Base-by-base conservation (phyloP, 2,113 vertebrate species). In the Podarcis muralis region DNA sequence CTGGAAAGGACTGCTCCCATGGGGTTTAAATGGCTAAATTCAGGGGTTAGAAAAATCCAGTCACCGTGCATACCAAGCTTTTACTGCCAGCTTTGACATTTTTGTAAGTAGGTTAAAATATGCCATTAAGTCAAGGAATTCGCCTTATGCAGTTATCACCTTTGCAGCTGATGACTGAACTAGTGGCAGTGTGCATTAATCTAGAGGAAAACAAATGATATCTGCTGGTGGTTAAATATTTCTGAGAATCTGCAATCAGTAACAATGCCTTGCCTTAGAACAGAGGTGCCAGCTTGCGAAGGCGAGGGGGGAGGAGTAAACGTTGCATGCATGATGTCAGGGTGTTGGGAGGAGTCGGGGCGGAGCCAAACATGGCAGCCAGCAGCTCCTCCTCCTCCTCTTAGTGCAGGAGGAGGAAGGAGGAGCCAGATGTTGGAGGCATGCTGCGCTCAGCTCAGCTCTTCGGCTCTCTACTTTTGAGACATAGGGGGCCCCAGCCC, bases 1-100 rank as follows among this genome's bases (percentile, higher is more conserved):
- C 68, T 72, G 25, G 23, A 65, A 30, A 59, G 78, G 16, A 3
- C 16, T 48, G 9, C 9, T 48, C 40, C 59, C 75, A 78, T 2
- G 1, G 4, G 25, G 18, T 59, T 23, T 80, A 62, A 43, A 72
- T 6, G 62, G 76, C 76, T 85, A 25, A 72, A 84, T 62, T 12
- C 48, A 40, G 40, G 79, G 75, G 43, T 30, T 78, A 71, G 48
- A 43, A 62, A 83, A 82, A 40, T 18, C 43, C 12, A 23, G 69
- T 22, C 69, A 35, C 43, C 7, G 1, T 40, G 22, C 53, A 48
- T 48, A 20, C 48, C 15, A 23, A 1, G 1, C 27, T 80, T 16
- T 89, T 79, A 57, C 75, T 62, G 76, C n/a, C 25, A 20, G 43
- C 35, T 80, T 27, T 84, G 82, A 79, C n/a, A 68, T 84, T 84